Evolutionary conservation across 2,113 vertebrate genomes (phyloP), one percentile per base, ranked within the genome.

Genomic region (Platichthys flesus): DNA sequence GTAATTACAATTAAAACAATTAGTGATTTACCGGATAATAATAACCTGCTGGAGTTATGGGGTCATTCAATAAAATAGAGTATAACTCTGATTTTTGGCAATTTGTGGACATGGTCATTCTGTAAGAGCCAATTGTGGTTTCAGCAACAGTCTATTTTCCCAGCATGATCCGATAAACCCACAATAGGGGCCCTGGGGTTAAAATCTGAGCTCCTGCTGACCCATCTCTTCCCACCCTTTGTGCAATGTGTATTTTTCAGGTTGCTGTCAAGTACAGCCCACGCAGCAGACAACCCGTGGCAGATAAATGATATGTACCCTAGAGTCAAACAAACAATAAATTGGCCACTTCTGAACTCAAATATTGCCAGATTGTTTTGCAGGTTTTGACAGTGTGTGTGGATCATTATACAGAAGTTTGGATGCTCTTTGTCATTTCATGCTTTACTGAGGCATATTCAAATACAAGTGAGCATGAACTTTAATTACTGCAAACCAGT

Each of bases 201-300:
- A 6, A 35, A 58, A 62, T 69, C 26, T 47, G 5, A 47, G n/a
- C 52, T 73, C 59, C 12, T 67, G 42, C 12, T 42, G 67, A 71
- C 21, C 3, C 12, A 15, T 28, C 64, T 23, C 37, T 16, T 59
- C 15, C 15, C 10, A 0, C 37, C 40, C 35, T 57, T 54, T 18
- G 4, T 64, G 10, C 26, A 58, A 23, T 68, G 61, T 47, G 42
- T 15, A 3, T 62, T 24, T 56, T 13, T 6, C 28, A 55, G 20
- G 18, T 55, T 63, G 21, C 9, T 37, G 59, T 73, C 20, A 28
- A 49, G 51, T 42, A 7, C 4, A 57, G 28, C 7, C 18, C 57
- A 49, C 47, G 40, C 56, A 71, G 52, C 62, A 67, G 18, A 35
- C 15, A 54, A 73, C 26, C n/a, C 31, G 45, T 40, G 23, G 31